A percentile compares a stretch with the other conserved stretches of the same genome.
These are phyloP conservation scores for Theretra japonica DNA, from an alignment of 2,888 invertebrate species.

Conservation along the genomic window DNA sequence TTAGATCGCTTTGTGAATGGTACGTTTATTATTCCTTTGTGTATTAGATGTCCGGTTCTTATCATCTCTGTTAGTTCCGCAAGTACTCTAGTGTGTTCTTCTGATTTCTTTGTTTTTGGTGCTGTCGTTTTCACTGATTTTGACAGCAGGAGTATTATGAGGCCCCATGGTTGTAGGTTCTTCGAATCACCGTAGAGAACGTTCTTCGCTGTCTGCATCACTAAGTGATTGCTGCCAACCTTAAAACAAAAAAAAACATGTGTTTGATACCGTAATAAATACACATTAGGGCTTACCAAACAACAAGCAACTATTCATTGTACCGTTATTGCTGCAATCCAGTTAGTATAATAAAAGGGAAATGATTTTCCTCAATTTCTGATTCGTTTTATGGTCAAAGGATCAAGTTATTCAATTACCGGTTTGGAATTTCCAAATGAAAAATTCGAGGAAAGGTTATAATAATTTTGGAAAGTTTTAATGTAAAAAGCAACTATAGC, in stretches of 20 bases:
- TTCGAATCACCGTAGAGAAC: conserved; percentile 92
- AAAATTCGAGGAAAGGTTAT: too few relatives aligned
- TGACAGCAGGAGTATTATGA: conserved; percentile 92
- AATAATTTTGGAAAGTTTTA: too few relatives aligned
- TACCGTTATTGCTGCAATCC: too few relatives aligned
- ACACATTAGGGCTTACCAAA: background rate
- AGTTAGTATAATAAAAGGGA: too few relatives aligned
- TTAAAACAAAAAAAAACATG: conserved; percentile 48
- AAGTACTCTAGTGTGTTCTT: conserved; percentile 77
- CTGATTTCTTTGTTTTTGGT: conserved; percentile 85
- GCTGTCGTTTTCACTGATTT: conserved; percentile 88
- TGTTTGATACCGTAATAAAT: background rate
- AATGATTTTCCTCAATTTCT: too few relatives aligned
- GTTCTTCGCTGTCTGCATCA: conserved; percentile 93
- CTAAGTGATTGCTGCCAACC: conserved; percentile 93
- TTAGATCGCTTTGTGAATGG: conserved; percentile 82
- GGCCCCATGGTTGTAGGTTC: conserved; percentile 93
- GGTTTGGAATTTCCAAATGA: too few relatives aligned
- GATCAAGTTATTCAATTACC: too few relatives aligned
- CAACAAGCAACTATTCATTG: background rate
- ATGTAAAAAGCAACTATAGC: too few relatives aligned
- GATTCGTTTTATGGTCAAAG: too few relatives aligned
- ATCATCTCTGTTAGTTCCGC: conserved; percentile 94
- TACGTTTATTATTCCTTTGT: conserved; percentile 85
- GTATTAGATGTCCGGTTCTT: conserved; percentile 92